Evolutionary conservation across 2,797 vertebrate species (phyloP).

Genomic region (Eremophila alpestris): DNA sequence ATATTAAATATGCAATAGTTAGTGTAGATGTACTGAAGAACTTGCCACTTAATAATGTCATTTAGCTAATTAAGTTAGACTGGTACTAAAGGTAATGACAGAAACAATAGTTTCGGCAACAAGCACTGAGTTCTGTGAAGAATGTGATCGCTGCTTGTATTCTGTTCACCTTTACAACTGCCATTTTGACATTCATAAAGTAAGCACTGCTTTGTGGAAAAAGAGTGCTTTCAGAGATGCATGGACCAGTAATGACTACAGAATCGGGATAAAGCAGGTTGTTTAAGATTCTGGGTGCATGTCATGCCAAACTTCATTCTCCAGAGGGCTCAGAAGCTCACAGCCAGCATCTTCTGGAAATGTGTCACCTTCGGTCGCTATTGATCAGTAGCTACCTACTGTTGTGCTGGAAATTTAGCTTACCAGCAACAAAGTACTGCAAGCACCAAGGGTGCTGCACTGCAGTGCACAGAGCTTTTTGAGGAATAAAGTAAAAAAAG

Average conservation of each 20-base stretch:
- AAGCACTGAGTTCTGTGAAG: neutral
- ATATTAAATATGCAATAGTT: neutral
- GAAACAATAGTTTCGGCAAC: constrained; percentile 48
- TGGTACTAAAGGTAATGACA: constrained; percentile 33
- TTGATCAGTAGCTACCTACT: constrained; percentile 41
- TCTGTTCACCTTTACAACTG: constrained; percentile 7
- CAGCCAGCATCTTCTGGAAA: neutral
- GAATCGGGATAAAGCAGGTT: constrained; percentile 5
- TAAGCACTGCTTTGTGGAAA: neutral
- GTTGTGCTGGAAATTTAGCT: constrained; percentile 20
- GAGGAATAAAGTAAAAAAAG: constrained; percentile 25
- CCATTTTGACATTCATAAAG: neutral
- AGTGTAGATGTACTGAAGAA: neutral
- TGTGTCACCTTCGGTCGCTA: neutral
- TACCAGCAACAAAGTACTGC: constrained; percentile 24
- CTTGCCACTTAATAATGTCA: neutral
- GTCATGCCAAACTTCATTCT: neutral
- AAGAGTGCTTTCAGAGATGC: neutral
- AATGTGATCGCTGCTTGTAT: constrained; percentile 14
- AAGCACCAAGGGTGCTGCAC: neutral
- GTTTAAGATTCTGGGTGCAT: constrained; percentile 27
- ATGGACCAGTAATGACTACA: neutral
- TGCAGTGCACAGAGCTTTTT: constrained; percentile 6
- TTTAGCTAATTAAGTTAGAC: constrained; percentile 24
- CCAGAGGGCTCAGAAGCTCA: constrained; percentile 38